Base-by-base conservation (phyloP, 2,797 vertebrate genomes). In the Sebastes steindachneri region DNA sequence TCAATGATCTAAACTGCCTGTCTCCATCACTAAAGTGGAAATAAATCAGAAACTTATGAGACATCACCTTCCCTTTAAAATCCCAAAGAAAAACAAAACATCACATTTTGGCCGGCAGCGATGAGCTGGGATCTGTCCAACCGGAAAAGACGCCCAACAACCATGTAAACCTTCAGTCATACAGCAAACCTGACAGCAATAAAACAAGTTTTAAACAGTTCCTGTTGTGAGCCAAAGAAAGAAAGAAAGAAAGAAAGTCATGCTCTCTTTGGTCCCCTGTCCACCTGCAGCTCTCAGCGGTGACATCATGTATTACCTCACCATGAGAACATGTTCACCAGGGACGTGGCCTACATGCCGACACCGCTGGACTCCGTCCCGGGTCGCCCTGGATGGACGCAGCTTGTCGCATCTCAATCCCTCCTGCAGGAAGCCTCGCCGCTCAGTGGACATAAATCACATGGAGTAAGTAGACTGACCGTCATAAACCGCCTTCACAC, bases 51-150 rank as follows among this genome's bases (percentile, higher is more conserved):
- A 68, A 69, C 67, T 67, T 80, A 84, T 81, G 79, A 86, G 82
- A 80, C 88, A 81, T 90, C 78, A 83, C 85, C 88, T 91, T 77
- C 75, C 54, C 73, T 84, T 83, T 85, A 71, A 82, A 71, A 75
- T 82, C 76, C 82, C 74, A 28, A 10, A 77, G 84, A 90, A 89
- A 86, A 97, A 96, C 96, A 96, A 96, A 96, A 95, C 97, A 75
- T 82, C 83, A 79, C 70, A 68, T 75, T 53, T 80, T 92, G 88
- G 84, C 87, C 14, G 14, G 48, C 45, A 2, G 72, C 33, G 9
- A 33, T 7, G 80, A 28, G 68, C 21, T 89, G 82, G 88, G 83
- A 77, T 69, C 37, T 5, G 26, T 83, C 84, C 72, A 62, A 76
- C 77, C 64, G 73, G 87, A 86, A 86, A 85, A 88, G 84, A 90